A percentile compares a stretch with the other conserved stretches of the same genome.
phyloP scores from a whole-genome alignment of 2,797 vertebrate species.

The Pteropus rufus region DNA sequence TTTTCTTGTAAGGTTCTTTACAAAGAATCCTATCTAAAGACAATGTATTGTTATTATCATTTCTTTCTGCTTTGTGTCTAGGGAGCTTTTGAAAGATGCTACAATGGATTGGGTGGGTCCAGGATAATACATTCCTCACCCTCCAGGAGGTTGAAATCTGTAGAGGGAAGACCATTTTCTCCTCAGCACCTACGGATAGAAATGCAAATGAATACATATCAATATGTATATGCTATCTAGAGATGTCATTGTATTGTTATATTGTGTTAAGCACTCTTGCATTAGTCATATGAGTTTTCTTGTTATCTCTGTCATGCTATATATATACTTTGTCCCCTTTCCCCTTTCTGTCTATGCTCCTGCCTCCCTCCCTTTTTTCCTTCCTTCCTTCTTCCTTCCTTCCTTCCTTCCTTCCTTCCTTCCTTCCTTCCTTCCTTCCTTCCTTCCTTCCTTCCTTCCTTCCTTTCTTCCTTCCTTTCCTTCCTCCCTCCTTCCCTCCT shows the following conservation, averaged over 20 bases:
- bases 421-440: no score
- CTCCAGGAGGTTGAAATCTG: neutral
- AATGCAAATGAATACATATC: neutral
- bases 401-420: neutral
- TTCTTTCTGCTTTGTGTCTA: constrained; percentile 35
- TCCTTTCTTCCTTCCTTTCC: neutral
- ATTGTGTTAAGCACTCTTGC: neutral
- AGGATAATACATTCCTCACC: neutral
- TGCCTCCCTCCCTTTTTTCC: no score
- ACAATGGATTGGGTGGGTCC: neutral
- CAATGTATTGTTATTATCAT: neutral
- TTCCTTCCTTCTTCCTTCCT: no score
- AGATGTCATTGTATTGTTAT: neutral
- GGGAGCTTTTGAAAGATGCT: constrained; percentile 25
- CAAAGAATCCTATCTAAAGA: constrained; percentile 9
- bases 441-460: rapidly evolving
- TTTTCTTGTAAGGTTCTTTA: constrained; percentile 51
- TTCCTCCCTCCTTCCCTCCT: no score
- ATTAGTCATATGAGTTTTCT: neutral
- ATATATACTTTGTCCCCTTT: neutral
- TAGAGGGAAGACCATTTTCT: neutral
- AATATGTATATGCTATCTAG: neutral
- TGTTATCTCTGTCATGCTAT: neutral
- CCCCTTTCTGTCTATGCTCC: neutral
- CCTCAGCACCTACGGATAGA: neutral